Conservation (phyloP, 1,140 invertebrate species). For the Drosophila tristis region DNA sequence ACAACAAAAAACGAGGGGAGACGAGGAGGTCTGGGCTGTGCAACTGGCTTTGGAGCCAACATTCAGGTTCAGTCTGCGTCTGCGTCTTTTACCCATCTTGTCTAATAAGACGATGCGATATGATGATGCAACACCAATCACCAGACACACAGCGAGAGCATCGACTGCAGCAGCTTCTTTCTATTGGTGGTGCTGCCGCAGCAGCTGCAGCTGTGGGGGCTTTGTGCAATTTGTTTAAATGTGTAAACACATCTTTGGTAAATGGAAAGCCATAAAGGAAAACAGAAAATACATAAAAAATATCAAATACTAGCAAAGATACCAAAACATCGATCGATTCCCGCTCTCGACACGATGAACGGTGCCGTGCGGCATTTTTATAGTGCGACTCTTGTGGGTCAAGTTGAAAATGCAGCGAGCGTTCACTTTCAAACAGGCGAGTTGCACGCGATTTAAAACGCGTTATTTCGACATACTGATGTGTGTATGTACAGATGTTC, state of each 20-base stretch:
- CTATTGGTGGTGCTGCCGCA: too few relatives aligned
- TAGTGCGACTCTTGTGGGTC: slow-evolving; percentile 60
- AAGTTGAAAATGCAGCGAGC: slow-evolving; percentile 74
- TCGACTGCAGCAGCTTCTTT: too few relatives aligned
- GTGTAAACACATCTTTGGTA: slow-evolving; percentile 57
- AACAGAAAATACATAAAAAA: slow-evolving; percentile 4
- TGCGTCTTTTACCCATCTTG: slow-evolving; percentile 69
- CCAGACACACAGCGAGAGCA: slow-evolving; percentile 11
- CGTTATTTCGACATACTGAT: slow-evolving; percentile 44
- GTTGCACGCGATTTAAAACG: slow-evolving; percentile 55
- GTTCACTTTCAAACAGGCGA: slow-evolving; percentile 53
- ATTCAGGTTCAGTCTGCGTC: slow-evolving; percentile 67
- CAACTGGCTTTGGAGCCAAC: slow-evolving; percentile 51
- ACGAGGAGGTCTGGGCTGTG: slow-evolving; percentile 21
- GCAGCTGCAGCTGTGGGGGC: background rate
- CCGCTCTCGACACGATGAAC: background rate
- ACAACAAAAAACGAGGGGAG: background rate
- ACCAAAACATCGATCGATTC: too few relatives aligned
- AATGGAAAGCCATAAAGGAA: slow-evolving; percentile 47
- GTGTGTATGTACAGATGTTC: too few relatives aligned
- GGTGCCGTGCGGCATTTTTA: background rate
- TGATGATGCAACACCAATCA: slow-evolving; percentile 62
- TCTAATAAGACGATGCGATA: slow-evolving; percentile 63
- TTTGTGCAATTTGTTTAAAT: slow-evolving; percentile 30
- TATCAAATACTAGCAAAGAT: too few relatives aligned